These are phyloP conservation scores for Scylla paramamosain DNA, from an alignment of 1,140 invertebrate genomes.

Conservation along the genomic window DNA sequence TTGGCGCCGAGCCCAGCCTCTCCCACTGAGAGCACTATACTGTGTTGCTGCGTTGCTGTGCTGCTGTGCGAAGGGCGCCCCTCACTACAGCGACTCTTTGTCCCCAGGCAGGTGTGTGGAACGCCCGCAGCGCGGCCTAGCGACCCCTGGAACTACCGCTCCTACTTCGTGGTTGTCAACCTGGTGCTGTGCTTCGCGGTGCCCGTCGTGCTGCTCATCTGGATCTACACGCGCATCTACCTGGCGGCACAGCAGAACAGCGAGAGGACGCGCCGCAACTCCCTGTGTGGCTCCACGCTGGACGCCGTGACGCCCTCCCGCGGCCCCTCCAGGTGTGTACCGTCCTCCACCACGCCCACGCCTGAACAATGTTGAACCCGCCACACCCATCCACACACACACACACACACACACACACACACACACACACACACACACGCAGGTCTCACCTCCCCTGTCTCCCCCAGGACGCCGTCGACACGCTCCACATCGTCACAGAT, in stretches of 20 bases:
- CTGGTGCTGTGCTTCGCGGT: slow-evolving; percentile 84
- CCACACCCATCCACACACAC: not conserved
- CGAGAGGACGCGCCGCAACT: slow-evolving; percentile 85
- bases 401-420: not conserved
- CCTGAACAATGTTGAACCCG: slow-evolving; percentile 56
- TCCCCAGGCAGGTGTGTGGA: slow-evolving; percentile 67
- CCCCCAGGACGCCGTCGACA: slow-evolving; percentile 80
- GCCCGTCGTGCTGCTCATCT: slow-evolving; percentile 85
- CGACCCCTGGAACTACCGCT: slow-evolving; percentile 78
- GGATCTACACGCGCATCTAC: slow-evolving; percentile 88
- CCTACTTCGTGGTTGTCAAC: slow-evolving; percentile 82
- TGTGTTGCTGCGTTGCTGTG: not conserved
- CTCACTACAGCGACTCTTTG: not conserved
- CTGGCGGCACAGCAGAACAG: slow-evolving; percentile 86
- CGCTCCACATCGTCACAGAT: slow-evolving; percentile 78
- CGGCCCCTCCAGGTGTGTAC: slow-evolving; percentile 51
- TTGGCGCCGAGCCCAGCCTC: slow-evolving; percentile 7
- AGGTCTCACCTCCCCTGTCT: slow-evolving; percentile 79
- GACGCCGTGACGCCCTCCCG: slow-evolving; percentile 61
- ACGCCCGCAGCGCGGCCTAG: not conserved
- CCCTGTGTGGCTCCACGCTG: slow-evolving; percentile 80
- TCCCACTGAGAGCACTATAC: not conserved
- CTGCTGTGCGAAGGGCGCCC: too few relatives aligned
- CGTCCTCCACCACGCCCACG: not conserved
- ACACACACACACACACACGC: not conserved